phyloP scores from a whole-genome alignment of 2,113 vertebrate species.

The Mustelus asterias region DNA sequence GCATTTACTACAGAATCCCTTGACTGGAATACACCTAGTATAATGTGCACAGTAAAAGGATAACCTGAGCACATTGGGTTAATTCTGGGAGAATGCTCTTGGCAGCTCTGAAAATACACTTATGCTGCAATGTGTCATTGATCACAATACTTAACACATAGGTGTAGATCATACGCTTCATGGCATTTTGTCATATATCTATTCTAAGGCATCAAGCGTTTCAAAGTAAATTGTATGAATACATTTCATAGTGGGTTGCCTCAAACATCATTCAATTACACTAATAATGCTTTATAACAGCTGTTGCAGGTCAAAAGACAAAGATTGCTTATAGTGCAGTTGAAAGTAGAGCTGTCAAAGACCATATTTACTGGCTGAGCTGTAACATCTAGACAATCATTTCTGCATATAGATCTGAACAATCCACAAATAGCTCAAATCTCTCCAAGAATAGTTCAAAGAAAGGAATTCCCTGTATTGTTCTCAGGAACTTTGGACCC shows the following conservation, averaged over 20 bases:
- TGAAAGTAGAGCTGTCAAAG: neutral
- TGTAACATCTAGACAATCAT: neutral
- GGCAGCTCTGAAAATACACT: neutral
- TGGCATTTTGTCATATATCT: neutral
- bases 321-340: neutral
- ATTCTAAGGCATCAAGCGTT: neutral
- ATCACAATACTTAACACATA: neutral
- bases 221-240: neutral
- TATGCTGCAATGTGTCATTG: neutral
- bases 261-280: neutral
- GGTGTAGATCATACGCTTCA: neutral
- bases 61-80: neutral
- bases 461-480: neutral
- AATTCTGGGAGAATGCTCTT: neutral
- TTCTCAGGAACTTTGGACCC: neutral
- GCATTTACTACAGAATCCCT: neutral
- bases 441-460: slow-evolving; percentile 6
- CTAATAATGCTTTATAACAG: slow-evolving; percentile 15
- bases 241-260: neutral
- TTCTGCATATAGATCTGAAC: slow-evolving; percentile 15
- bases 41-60: neutral
- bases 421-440: slow-evolving; percentile 30
- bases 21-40: neutral
- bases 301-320: neutral
- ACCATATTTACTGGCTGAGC: neutral